Base-by-base conservation (phyloP, 1,140 invertebrate species). In the Philaenus spumarius region DNA sequence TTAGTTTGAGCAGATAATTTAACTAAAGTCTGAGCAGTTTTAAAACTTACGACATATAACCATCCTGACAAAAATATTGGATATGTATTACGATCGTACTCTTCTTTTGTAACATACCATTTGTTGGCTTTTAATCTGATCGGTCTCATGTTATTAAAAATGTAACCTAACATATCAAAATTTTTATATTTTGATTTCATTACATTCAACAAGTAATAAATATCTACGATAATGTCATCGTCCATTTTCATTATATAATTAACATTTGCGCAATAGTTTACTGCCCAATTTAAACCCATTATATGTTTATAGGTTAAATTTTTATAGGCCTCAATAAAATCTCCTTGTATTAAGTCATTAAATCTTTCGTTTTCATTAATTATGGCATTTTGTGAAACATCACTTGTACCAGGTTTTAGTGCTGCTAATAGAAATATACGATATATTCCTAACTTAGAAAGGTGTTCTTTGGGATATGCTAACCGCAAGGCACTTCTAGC, bases 301-400 rank as follows among this genome's bases (percentile, higher is more conserved):
- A 92, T 69, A 66, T 94, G 90, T 73, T 94, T 95, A 61, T 85
- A 86, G n/a, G 88, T 93, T 5, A 95, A 73, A 73, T 93, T 93
- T 67, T 78, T 80, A 64, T 95, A 95, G 20, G 84, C 80, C 73
- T 94, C 90, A 11, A 75, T 46, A 68, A 94, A 93, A 67, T 84
- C 81, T 7, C 88, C 90, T 73, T 90, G 87, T 6, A 93, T 62
- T n/a, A 93, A 77, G 67, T 94, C 90, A 2, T 74, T 72, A 72
- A 82, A 84, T 20, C 73, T 70, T 40, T 73, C 48, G 53, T 78
- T 81, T 72, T 92, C 89, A 67, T 82, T 68, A 15, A 72, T 61
- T 30, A 89, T 71, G 19, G 80, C 75, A 9, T 72, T 63, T 73
- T 87, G 82, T 7, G 71, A 78, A 2, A 83, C 78, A 40, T 78